Evolutionary conservation across 2,797 vertebrate genomes (phyloP).

Genomic region (Taenioides sp.): DNA sequence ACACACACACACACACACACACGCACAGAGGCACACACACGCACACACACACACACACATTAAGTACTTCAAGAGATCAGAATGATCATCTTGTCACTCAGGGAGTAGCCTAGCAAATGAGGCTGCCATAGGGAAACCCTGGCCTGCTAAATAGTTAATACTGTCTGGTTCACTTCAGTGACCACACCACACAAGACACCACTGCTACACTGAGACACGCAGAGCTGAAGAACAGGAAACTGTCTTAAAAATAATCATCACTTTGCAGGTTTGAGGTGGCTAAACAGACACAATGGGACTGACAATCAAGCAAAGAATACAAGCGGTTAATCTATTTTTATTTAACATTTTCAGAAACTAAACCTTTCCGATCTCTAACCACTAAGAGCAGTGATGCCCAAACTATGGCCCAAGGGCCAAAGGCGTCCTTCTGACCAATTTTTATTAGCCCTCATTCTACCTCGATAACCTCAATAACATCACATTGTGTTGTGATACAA

Average conservation of each 20-base stretch:
- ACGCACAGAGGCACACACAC: not conserved
- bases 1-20: not conserved
- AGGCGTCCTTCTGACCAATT: no score
- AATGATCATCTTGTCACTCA: slow-evolving; percentile 66
- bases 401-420: no score
- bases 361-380: slow-evolving; percentile 42
- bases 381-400: not conserved
- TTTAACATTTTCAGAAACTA: not conserved
- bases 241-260: slow-evolving; percentile 16
- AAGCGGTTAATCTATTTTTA: not conserved
- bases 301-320: not conserved
- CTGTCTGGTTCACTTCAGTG: slow-evolving; percentile 57
- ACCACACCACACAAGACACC: slow-evolving; percentile 61
- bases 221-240: not conserved
- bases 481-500: no score
- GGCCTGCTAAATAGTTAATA: slow-evolving; percentile 74
- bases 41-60: slow-evolving; percentile 7
- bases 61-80: slow-evolving; percentile 50
- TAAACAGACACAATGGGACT: not conserved
- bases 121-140: slow-evolving; percentile 62
- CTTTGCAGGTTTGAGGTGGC: not conserved
- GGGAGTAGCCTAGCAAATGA: slow-evolving; percentile 55
- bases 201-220: slow-evolving; percentile 7
- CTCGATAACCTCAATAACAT: no score
- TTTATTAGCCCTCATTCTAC: no score